Evolutionary conservation across 2,113 vertebrate genomes (phyloP), one percentile per base, ranked within the genome.

Genomic region (Centropus bengalensis): DNA sequence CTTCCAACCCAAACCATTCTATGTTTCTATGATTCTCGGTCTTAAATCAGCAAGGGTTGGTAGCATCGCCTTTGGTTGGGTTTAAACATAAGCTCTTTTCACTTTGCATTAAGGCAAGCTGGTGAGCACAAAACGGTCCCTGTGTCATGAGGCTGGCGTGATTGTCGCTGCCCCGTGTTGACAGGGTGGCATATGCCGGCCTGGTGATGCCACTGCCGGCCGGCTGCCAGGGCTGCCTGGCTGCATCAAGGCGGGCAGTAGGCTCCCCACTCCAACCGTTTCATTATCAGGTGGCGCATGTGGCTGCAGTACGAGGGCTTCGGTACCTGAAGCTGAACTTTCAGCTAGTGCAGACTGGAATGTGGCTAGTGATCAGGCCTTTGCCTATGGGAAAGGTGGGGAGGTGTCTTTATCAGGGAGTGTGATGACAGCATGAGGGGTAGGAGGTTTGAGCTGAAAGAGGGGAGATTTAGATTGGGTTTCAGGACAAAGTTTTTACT

Each of bases 261-360:
- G 47, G 74, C 62, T 44, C 20, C 59, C 74, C 16, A 1, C 16
- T 1, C 55, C 47, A 4, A 3, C 62, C 2, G 27, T 14, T 20
- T 2, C 1, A 5, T 2, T 2, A 5, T n/a, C 89, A 27, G 81
- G 67, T 23, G 8, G 23, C 1, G 6, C 8, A 2, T n/a, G 73
- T 51, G 85, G 54, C 73, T 10, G 0, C 40, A 2, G 74, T 3
- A 15, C 55, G 15, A 27, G 19, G 2, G 12, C 28, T 17, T 30
- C 2, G 2, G 28, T 10, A 3, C 69, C 52, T 6, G 24, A 11
- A 19, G 15, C 14, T 45, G 3, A 2, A 14, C 4, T 64, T 2
- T n/a, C 21, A 10, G 66, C 4, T 2, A 62, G 10, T 2, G 28
- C 62, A 12, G 85, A 7, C 44, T 2, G 1, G 10, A 4, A 15